A percentile compares a stretch with the other conserved stretches of the same genome.
phyloP scores from a whole-genome alignment of 2,797 vertebrate species.

The Moxostoma hubbsi region DNA sequence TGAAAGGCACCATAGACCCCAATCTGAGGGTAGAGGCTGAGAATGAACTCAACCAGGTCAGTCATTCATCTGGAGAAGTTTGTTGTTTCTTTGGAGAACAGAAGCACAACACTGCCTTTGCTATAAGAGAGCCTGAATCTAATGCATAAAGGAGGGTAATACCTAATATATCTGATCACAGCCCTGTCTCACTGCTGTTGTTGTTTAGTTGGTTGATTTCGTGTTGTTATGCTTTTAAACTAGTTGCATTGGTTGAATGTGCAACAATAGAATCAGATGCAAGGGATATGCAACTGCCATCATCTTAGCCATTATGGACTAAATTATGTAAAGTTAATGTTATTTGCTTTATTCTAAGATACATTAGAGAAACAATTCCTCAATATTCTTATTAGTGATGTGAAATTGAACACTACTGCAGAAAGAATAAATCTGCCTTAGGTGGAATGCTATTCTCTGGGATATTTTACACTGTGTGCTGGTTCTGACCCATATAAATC shows the following conservation, averaged over 20 bases:
- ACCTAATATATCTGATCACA: background rate
- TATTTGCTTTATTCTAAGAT: background rate
- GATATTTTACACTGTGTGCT: conserved; percentile 1
- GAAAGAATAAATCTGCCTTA: no score
- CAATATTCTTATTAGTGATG: background rate
- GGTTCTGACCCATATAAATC: conserved; percentile 26
- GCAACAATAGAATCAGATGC: conserved; percentile 13
- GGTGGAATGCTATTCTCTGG: background rate
- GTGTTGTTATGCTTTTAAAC: background rate
- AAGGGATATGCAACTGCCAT: background rate
- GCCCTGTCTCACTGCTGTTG: background rate
- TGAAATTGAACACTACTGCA: background rate
- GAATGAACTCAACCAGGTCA: conserved; percentile 94
- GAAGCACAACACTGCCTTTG: conserved; percentile 14
- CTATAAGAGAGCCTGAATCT: background rate
- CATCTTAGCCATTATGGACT: background rate
- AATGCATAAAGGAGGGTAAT: background rate
- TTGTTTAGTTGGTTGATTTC: background rate
- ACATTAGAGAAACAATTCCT: background rate
- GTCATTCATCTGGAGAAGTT: conserved; percentile 59
- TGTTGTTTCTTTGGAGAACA: conserved; percentile 39
- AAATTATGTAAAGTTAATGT: background rate
- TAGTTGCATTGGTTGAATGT: conserved; percentile 10
- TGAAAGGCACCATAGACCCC: conserved; percentile 95
- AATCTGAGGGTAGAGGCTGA: conserved; percentile 91